Evolutionary conservation across 2,888 invertebrate genomes (phyloP), one percentile per base, ranked within the genome.

Genomic region (Chloromyia formosa): DNA sequence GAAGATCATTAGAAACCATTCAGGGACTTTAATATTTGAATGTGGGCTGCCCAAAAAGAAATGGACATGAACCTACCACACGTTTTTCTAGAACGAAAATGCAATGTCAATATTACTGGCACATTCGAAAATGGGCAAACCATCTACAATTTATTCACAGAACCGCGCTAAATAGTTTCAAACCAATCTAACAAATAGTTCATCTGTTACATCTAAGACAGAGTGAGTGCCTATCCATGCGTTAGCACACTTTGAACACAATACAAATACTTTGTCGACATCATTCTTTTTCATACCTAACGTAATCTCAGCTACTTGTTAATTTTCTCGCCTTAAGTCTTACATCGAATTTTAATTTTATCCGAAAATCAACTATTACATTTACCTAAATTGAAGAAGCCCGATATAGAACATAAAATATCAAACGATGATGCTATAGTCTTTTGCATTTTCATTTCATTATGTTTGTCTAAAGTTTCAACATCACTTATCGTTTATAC

Each of bases 211-310:
- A 35, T 35, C 27, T 35, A 35, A 35, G 27, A 35, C 7, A 35
- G 27, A 35, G n/a, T 35, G 27, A 35, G 10, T 58, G 56, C 23
- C 27, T 71, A n/a, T n/a, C n/a, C n/a, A n/a, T n/a, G n/a, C 35
- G 40, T 56, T 71, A 71, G 71, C 56, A 71, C 71, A 56, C 56
- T 58, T 56, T 71, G 71, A 71, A 71, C 71, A 71, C 58, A 69
- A 49, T 56, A 35, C 53, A 53, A 54, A 71, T 56, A 18, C 53
- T 35, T 58, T 14, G 14, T 61, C 66, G 14, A 66, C 12, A 49
- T 49, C 20, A 66, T 49, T 60, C 27, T 27, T 20, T 58, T 60
- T 14, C 1, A 10, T 60, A 22, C n/a, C 27, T 18, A 58, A 23
- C 27, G 22, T 23, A 9, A 22, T 23, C 27, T 23, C 27, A 60